Base-by-base conservation (phyloP, 2,113 vertebrate genomes). In the Chaenogobius annularis region DNA sequence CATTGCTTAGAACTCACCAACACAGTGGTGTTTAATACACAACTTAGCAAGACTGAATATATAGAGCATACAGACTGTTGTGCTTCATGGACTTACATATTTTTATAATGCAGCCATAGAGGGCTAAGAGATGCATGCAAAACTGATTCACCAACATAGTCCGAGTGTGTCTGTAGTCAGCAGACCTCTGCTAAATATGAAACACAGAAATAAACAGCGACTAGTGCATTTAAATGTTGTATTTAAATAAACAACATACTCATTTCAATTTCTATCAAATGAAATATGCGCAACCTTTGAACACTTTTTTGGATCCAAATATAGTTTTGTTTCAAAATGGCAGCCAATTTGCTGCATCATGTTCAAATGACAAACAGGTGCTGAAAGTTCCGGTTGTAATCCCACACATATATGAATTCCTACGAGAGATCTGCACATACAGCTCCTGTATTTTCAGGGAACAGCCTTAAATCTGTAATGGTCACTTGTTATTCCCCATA, bases 221-320 rank as follows among this genome's bases (percentile, higher is more conserved):
- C 26, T 17, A 35, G 7, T 3, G 35, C 6, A 61, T 35, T 31
- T 58, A 23, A 12, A 58, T 23, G 7, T 22, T 5, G 11, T 11
- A 55, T 55, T 54, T 54, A 2, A 69, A 75, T 43, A 69, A 12
- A 47, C 72, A 44, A 37, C n/a, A 10, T 40, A 59, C 47, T 70
- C 31, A 68, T 80, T 66, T 74, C 11, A 26, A 61, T 35, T 61
- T 61, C 23, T 35, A 2, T 76, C 69, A 84, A 83, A 89, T 91
- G 70, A 85, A 88, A 87, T 78, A 87, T 88, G 79, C 50, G 88
- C 77, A 77, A 43, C 81, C 77, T 70, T 85, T 73, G 50, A 76
- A 80, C 73, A 48, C 74, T 83, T 87, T 40, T 63, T 83, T 84
- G 78, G 79, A 76, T 70, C 70, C 37, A 35, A 72, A 72, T 78